Percentiles rank a stretch among this genome's conserved stretches.
Conservation (phyloP, 2,113 vertebrate genomes). For the Macquaria australasica region DNA sequence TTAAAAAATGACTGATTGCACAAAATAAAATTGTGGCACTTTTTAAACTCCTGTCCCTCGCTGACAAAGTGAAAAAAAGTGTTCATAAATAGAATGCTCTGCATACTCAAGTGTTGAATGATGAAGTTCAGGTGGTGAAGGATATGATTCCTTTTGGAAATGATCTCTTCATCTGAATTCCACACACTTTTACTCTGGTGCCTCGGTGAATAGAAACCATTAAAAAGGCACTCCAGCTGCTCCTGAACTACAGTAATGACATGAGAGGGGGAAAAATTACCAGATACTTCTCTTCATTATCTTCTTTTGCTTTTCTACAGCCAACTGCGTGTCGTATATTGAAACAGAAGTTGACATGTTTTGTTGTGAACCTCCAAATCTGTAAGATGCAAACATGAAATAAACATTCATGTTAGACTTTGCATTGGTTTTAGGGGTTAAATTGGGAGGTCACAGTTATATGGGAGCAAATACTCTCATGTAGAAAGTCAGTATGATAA, state of each 20-base stretch:
- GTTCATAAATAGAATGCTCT: slow-evolving; percentile 21
- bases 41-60: neutral
- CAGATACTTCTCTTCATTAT: neutral
- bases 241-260: slow-evolving; percentile 34
- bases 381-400: slow-evolving; percentile 3
- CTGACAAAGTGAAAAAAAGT: slow-evolving; percentile 2
- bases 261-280: neutral
- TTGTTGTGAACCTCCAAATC: neutral
- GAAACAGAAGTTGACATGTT: neutral
- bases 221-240: slow-evolving; percentile 45
- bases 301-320: slow-evolving; percentile 8
- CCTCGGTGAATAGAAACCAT: slow-evolving; percentile 41
- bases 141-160: slow-evolving; percentile 41
- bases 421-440: neutral
- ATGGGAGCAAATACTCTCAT: neutral
- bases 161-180: slow-evolving; percentile 53
- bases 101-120: slow-evolving; percentile 37
- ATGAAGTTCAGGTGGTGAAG: slow-evolving; percentile 44
- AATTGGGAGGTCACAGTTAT: neutral
- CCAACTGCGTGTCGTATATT: neutral
- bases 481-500: slow-evolving; percentile 12
- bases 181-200: neutral
- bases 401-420: neutral
- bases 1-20: slow-evolving; percentile 24
- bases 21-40: slow-evolving; percentile 24